Evolutionary conservation across 1,140 invertebrate genomes (phyloP).

Genomic region (Chrysoperla carnea): DNA sequence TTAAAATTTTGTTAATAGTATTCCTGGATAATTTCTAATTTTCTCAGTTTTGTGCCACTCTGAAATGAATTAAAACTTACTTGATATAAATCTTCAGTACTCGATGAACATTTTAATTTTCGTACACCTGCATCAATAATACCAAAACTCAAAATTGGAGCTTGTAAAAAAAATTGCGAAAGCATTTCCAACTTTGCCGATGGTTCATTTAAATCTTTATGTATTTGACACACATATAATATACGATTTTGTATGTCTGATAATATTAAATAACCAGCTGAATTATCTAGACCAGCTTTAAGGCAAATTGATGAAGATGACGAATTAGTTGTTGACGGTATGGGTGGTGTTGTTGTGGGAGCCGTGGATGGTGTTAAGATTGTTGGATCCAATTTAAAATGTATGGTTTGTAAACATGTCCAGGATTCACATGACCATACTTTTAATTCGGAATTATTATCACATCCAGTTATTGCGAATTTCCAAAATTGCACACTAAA

Average conservation of each 20-base stretch:
- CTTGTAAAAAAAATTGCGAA: constrained; percentile 66
- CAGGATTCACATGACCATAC: constrained; percentile 89
- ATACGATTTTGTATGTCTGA: constrained; percentile 64
- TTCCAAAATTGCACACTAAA: constrained; percentile 80
- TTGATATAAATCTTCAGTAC: constrained; percentile 19
- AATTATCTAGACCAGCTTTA: constrained; percentile 66
- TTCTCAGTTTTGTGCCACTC: too few relatives aligned
- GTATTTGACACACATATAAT: constrained; percentile 60
- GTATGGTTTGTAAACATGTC: constrained; percentile 79
- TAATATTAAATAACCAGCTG: constrained; percentile 64
- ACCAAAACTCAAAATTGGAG: constrained; percentile 70
- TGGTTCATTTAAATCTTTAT: constrained; percentile 31
- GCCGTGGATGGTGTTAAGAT: constrained; percentile 10
- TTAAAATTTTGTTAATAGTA: too few relatives aligned
- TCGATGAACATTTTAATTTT: constrained; percentile 22
- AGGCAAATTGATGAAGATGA: constrained; percentile 11
- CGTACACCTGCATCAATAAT: constrained; percentile 55
- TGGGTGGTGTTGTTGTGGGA: too few relatives aligned
- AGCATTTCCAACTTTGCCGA: constrained; percentile 42
- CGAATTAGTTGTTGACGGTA: constrained; percentile 13
- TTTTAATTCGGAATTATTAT: constrained; percentile 80
- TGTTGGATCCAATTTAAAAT: constrained; percentile 33
- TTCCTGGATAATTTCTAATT: too few relatives aligned
- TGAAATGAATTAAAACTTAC: too few relatives aligned
- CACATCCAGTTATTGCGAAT: constrained; percentile 76